phyloP scores from a whole-genome alignment of 92 coral and sea anemone species.

The Bergia puertoricense region DNA sequence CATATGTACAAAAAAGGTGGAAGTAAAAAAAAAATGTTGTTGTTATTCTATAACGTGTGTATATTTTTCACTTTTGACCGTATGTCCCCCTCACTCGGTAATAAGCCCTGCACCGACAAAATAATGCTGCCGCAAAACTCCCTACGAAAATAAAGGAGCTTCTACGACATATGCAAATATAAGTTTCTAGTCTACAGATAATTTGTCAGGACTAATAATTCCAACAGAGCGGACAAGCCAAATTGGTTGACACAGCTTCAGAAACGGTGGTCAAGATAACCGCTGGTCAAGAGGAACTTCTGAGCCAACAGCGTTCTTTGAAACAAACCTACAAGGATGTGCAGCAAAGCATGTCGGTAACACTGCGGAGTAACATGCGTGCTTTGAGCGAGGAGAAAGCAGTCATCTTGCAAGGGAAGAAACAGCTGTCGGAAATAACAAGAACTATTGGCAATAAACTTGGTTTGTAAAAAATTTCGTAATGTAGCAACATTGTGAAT shows the following conservation, averaged over 20 bases:
- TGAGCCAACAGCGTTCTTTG: constrained; percentile 73
- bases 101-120: no score
- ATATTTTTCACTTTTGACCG: no score
- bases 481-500: background rate
- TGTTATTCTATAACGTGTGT: no score
- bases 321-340: constrained; percentile 69
- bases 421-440: constrained; percentile 82
- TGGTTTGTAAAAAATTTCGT: constrained; percentile 51
- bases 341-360: constrained; percentile 70
- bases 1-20: no score
- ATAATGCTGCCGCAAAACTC: no score
- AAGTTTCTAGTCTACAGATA: no score
- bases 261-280: constrained; percentile 79
- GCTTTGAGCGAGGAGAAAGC: constrained; percentile 78
- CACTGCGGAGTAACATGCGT: constrained; percentile 64
- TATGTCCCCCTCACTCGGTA: no score
- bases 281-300: constrained; percentile 84
- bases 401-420: constrained; percentile 72
- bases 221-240: constrained; percentile 73
- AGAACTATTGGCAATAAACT: constrained; percentile 68
- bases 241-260: constrained; percentile 64
- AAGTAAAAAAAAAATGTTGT: no score
- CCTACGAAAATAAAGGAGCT: no score
- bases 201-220: no score
- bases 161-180: background rate